Percentiles rank a stretch among this genome's conserved stretches.
phyloP scores from a whole-genome alignment of 1,140 invertebrate species.

The Ostrea edulis region DNA sequence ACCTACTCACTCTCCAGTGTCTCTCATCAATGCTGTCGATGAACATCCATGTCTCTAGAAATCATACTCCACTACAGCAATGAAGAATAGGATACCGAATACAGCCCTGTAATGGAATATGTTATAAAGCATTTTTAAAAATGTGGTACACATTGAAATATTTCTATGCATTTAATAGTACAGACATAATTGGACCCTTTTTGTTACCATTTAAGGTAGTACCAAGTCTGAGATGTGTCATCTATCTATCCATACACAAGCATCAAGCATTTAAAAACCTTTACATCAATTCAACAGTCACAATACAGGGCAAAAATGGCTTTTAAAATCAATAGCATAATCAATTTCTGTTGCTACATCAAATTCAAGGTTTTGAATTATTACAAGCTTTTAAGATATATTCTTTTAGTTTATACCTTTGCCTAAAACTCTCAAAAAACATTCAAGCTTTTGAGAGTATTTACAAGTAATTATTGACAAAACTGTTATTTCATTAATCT shows the following conservation, averaged over 20 bases:
- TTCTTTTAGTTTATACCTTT: not conserved
- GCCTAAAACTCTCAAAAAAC: not conserved
- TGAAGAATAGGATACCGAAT: not conserved
- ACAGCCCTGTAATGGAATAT: not conserved
- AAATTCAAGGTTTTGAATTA: not conserved
- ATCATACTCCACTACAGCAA: not conserved
- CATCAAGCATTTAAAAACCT: not conserved
- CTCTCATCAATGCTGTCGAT: not conserved
- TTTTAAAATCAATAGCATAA: slow-evolving; percentile 11
- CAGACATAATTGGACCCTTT: too few relatives aligned
- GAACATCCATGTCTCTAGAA: not conserved
- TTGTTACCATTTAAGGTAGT: too few relatives aligned
- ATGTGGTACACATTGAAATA: not conserved
- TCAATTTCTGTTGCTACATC: not conserved
- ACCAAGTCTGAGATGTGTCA: too few relatives aligned
- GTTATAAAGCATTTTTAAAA: not conserved
- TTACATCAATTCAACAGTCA: not conserved
- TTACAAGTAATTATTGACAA: too few relatives aligned
- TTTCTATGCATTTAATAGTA: not conserved
- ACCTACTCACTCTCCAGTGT: not conserved
- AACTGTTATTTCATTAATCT: too few relatives aligned
- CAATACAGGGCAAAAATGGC: not conserved
- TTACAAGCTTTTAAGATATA: not conserved
- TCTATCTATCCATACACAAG: not conserved
- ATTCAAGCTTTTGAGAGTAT: too few relatives aligned